Evolutionary conservation across 2,888 invertebrate species (phyloP).

Genomic region (Euplexia lucipara): DNA sequence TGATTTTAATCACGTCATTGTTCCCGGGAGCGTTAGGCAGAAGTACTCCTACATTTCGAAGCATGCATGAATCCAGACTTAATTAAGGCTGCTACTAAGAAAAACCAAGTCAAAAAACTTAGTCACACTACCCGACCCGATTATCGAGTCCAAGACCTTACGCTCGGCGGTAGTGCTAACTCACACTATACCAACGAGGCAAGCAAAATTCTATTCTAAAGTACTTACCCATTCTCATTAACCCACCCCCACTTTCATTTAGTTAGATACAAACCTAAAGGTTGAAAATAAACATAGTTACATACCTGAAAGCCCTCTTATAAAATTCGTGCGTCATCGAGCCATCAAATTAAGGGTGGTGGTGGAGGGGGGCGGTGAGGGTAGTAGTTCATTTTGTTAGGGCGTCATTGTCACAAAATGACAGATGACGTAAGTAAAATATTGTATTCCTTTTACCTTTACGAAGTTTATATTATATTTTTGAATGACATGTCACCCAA

Average conservation of each 20-base stretch:
- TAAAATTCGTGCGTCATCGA: constrained; percentile 51
- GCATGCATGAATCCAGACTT: too few relatives aligned
- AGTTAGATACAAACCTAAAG: not conserved
- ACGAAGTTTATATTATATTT: constrained; percentile 19
- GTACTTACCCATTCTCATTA: too few relatives aligned
- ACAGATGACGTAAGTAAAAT: constrained; percentile 38
- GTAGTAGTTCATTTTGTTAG: constrained; percentile 31
- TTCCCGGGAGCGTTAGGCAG: too few relatives aligned
- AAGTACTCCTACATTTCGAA: too few relatives aligned
- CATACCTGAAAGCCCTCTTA: constrained; percentile 23
- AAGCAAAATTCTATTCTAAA: too few relatives aligned
- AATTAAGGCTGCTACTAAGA: too few relatives aligned
- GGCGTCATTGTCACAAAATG: constrained; percentile 42
- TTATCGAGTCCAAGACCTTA: too few relatives aligned
- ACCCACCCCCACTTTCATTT: not conserved
- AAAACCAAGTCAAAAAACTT: not conserved
- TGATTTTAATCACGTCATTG: too few relatives aligned
- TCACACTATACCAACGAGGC: too few relatives aligned
- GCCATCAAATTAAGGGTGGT: constrained; percentile 52
- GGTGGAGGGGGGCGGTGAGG: not conserved
- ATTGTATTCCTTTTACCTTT: constrained; percentile 1
- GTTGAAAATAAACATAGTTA: constrained; percentile 13
- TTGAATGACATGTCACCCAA: too few relatives aligned
- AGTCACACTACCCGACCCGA: not conserved
- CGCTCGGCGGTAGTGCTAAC: too few relatives aligned